phyloP scores from a whole-genome alignment of 2,888 invertebrate species.

The Cecidostiba fungosa region DNA sequence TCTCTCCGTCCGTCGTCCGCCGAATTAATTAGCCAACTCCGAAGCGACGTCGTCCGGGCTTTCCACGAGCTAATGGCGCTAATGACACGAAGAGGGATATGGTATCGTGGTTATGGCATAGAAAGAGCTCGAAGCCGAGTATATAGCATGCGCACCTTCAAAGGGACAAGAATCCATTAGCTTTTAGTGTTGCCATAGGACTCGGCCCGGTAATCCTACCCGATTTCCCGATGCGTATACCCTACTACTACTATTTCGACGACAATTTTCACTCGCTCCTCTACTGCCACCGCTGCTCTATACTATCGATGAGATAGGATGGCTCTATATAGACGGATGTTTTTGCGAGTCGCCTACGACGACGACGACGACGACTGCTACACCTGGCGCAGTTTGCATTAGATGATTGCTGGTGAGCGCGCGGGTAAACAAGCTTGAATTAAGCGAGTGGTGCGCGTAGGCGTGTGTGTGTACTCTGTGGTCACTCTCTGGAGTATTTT shows the following conservation, averaged over 20 bases:
- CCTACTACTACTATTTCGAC: neutral
- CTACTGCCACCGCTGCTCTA: neutral
- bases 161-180: conserved; percentile 48
- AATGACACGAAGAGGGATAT: conserved; percentile 28
- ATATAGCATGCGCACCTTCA: conserved; percentile 13
- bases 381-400: conserved; percentile 9
- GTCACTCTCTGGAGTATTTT: neutral
- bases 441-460: neutral
- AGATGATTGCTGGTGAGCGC: neutral
- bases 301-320: neutral
- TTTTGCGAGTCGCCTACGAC: neutral
- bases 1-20: neutral
- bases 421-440: neutral
- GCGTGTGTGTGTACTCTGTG: neutral
- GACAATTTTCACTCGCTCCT: conserved; percentile 10
- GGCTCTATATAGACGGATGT: neutral
- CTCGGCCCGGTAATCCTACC: conserved; percentile 5
- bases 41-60: neutral
- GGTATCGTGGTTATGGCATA: conserved; percentile 3
- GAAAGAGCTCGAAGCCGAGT: neutral
- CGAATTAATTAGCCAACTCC: neutral
- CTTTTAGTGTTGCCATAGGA: conserved; percentile 42
- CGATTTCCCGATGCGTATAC: neutral
- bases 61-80: conserved; percentile 34
- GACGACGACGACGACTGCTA: neutral